Percentiles rank a stretch among this genome's conserved stretches.
These are phyloP conservation scores for Cydia splendana DNA, from an alignment of 1,140 invertebrate species.

Conservation along the genomic window DNA sequence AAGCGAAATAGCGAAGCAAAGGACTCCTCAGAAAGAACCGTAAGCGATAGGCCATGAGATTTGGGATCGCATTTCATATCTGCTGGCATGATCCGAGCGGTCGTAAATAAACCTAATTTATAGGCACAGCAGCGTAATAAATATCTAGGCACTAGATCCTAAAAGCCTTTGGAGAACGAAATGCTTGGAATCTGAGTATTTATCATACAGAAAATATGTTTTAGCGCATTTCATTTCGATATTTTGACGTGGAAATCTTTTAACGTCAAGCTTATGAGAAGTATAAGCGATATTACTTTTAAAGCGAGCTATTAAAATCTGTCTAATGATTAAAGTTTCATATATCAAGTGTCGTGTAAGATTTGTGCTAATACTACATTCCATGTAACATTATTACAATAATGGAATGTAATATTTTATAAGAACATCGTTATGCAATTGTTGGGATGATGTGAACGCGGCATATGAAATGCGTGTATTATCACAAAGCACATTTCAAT, in stretches of 20 bases:
- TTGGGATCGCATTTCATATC: slow-evolving; percentile 27
- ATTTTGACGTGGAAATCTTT: not conserved
- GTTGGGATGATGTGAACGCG: no score
- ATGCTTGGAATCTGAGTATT: slow-evolving; percentile 15
- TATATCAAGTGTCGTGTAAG: not conserved
- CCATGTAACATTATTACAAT: no score
- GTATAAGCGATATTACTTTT: not conserved
- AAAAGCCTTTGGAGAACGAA: slow-evolving; percentile 28
- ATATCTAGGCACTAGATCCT: slow-evolving; percentile 27
- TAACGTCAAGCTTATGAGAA: not conserved
- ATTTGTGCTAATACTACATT: not conserved
- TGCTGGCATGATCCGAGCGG: slow-evolving; percentile 16
- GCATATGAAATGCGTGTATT: no score
- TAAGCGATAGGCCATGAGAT: slow-evolving; percentile 8
- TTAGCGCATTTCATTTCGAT: not conserved
- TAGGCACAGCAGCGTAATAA: slow-evolving; percentile 26
- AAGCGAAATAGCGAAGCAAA: not conserved
- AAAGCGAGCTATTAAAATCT: not conserved
- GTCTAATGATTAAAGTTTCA: not conserved
- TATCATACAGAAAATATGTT: slow-evolving; percentile 18
- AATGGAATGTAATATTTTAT: no score
- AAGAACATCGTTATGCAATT: no score
- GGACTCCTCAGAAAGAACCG: not conserved
- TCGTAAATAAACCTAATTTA: slow-evolving; percentile 31
- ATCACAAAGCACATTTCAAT: no score